Base-by-base conservation (phyloP, 1,140 invertebrate species). In the Ceratina japonica region DNA sequence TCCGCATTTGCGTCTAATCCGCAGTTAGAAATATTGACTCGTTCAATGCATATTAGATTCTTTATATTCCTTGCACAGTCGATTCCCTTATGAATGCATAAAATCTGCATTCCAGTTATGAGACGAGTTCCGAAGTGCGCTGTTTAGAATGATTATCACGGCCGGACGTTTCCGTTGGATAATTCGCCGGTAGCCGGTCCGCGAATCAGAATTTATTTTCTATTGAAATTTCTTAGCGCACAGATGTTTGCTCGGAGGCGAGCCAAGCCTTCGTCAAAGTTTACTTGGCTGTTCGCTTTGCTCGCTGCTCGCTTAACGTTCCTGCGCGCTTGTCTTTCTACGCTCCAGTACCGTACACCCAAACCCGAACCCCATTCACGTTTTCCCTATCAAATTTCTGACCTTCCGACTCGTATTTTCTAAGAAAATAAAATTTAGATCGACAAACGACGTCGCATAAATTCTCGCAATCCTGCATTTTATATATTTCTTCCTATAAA, bases 251-350 rank as follows among this genome's bases (percentile, higher is more conserved):
- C 54, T 82, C 49, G 71, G 24, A 62, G 58, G 59, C 68, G 75
- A 83, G 81, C 77, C 81, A 84, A 84, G 74, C 79, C 83, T 58
- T 85, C 79, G 79, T 84, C 82, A 78, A 85, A 78, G 82, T 85
- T 85, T 85, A 77, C 79, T 81, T 59, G 75, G 70, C 79, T 85
- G 79, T 76, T 75, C 71, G 68, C 71, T 44, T 84, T 18, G 65
- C 63, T 82, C 66, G 80, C 56, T 75, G 61, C 70, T 77, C 82
- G 83, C 65, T 81, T 59, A 83, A 71, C 83, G 78, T 80, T 83
- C 82, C 82, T 78, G 71, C 64, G 31, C 64, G 76, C 71, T 68
- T 82, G 78, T 75, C 83, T 81, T 59, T 78, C 65, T 22, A 63
- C 51, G 70, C 44, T 62, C 75, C 83, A 85, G 52, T 74, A 56